These are phyloP conservation scores for Danaus chrysippus DNA, from an alignment of 2,888 invertebrate genomes.

Conservation along the genomic window DNA sequence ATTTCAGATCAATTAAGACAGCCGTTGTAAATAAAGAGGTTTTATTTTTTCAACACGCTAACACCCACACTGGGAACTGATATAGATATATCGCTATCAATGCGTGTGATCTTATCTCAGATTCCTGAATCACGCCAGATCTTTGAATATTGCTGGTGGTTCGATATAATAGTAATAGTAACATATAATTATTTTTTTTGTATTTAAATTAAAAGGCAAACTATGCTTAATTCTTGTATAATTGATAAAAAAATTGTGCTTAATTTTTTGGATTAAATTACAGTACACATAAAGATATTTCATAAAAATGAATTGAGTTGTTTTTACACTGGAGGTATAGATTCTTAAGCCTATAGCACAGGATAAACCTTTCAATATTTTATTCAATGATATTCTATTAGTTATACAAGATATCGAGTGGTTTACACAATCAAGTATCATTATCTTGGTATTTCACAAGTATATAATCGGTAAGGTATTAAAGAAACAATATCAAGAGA, in stretches of 20 bases:
- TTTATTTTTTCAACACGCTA: conserved; percentile 27
- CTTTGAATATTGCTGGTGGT: conserved; percentile 21
- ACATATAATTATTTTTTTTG: background rate
- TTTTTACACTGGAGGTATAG: too few relatives aligned
- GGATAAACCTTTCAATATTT: too few relatives aligned
- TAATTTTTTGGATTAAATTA: too few relatives aligned
- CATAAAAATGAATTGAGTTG: too few relatives aligned
- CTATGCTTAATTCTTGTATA: too few relatives aligned
- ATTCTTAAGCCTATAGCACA: too few relatives aligned
- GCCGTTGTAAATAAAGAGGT: conserved; percentile 23
- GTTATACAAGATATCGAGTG: background rate
- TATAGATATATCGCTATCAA: conserved; percentile 61
- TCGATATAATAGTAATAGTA: conserved; percentile 11
- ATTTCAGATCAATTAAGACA: conserved; percentile 11
- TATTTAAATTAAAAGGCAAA: too few relatives aligned
- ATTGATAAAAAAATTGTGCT: too few relatives aligned
- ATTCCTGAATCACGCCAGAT: conserved; percentile 46
- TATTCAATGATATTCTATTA: background rate
- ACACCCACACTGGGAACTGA: conserved; percentile 61
- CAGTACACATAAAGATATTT: too few relatives aligned
- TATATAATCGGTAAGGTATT: conserved; percentile 50
- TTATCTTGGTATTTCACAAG: conserved; percentile 18
- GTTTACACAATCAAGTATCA: conserved; percentile 15
- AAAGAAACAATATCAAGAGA: conserved; percentile 59
- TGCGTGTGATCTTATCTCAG: conserved; percentile 69